Percentiles rank a stretch among this genome's conserved stretches.
Conservation (phyloP, 2,888 invertebrate species). For the Cyrtodaria siliqua region DNA sequence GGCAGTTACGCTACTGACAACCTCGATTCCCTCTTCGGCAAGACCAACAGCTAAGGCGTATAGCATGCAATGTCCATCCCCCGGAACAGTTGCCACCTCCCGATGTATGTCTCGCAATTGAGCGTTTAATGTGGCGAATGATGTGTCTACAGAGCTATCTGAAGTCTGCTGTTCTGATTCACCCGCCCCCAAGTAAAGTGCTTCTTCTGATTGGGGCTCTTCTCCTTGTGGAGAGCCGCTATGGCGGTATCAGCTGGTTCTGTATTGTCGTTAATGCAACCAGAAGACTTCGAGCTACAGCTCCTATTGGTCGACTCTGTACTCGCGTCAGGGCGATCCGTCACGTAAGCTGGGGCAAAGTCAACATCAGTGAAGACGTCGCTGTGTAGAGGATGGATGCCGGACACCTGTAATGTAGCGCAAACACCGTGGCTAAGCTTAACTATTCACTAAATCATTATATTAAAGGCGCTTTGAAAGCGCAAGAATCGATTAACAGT, state of each 20-base stretch:
- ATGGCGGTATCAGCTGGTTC: background rate
- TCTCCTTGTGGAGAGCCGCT: slow-evolving; percentile 21
- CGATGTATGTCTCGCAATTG: slow-evolving; percentile 16
- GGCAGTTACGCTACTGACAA: slow-evolving; percentile 16
- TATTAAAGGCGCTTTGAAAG: too few species aligned
- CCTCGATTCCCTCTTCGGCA: slow-evolving; percentile 29
- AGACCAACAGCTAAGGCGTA: slow-evolving; percentile 36
- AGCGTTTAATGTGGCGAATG: too few species aligned
- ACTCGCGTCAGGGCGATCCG: too few species aligned
- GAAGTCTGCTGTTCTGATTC: too few species aligned
- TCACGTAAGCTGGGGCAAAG: slow-evolving; percentile 4
- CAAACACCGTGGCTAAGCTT: background rate
- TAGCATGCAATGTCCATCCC: slow-evolving; percentile 41
- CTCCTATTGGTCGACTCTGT: too few species aligned
- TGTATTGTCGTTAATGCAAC: background rate
- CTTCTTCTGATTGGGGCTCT: slow-evolving; percentile 10
- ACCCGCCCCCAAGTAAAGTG: slow-evolving; percentile 3
- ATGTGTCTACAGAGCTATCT: too few species aligned
- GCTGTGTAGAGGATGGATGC: too few species aligned
- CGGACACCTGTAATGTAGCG: too few species aligned
- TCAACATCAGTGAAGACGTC: background rate
- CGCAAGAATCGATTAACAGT: too few species aligned
- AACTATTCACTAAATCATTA: too few species aligned
- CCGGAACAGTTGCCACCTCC: slow-evolving; percentile 36
- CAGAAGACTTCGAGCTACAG: too few species aligned